Evolutionary conservation across 2,888 invertebrate genomes (phyloP), one percentile per base, ranked within the genome.

Genomic region (Desoria tigrina): DNA sequence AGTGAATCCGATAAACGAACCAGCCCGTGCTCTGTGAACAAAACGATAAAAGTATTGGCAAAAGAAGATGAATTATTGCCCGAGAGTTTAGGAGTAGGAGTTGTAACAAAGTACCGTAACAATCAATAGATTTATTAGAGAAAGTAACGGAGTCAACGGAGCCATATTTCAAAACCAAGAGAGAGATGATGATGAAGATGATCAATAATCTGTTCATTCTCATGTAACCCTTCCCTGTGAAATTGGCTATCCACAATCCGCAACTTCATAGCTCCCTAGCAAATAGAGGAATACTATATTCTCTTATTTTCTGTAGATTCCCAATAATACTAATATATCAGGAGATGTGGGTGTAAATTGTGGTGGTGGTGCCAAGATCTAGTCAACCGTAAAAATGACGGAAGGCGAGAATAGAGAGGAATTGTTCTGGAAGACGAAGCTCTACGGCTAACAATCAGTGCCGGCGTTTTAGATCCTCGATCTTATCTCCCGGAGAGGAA

Each of bases 181-280:
- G 3, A 7, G 9, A 28, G 37, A 57, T 45, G 45, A 18, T 18
- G 26, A 28, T 55, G 37, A 32, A 3, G 18, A 55, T 32, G 37
- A 57, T 57, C 56, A 42, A 54, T 54, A 54, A 54, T 14, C 28
- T 54, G 9, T 28, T 54, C 54, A 54, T 54, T 26, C 54, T 54
- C 54, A 26, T 54, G 26, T 27, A 16, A n/a, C 45, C 4, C 4
- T 9, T 16, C 45, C 45, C 6, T 6, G n/a, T 18, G 4, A 45
- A 45, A 45, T 45, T 45, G 45, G 6, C 4, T 21, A 45, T 16
- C 39, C 39, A 39, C 39, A n/a, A n/a, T n/a, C n/a, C n/a, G n/a
- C n/a, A n/a, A n/a, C n/a, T n/a, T n/a, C n/a, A n/a, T n/a, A n/a
- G n/a, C n/a, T n/a, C n/a, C n/a, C n/a, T n/a, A n/a, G n/a, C n/a